These are phyloP conservation scores for Copidosoma floridanum DNA, from an alignment of 1,140 invertebrate genomes.

Conservation along the genomic window DNA sequence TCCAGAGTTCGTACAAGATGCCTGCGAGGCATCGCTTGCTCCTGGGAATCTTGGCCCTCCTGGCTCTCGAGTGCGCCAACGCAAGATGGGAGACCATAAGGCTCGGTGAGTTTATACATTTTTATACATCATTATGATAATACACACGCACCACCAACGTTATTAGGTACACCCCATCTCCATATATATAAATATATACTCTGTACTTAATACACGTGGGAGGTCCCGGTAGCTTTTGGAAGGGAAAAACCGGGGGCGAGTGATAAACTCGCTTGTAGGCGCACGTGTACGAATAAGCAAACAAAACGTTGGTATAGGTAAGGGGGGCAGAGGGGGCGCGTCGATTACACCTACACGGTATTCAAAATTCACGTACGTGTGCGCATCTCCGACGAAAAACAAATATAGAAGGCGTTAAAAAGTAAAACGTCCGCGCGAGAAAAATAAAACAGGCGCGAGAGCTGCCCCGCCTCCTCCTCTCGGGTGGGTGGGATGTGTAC, in stretches of 20 bases:
- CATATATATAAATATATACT: neutral
- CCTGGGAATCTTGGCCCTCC: slow-evolving; percentile 31
- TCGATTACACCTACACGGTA: too few species aligned
- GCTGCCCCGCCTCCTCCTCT: too few species aligned
- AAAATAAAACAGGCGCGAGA: neutral
- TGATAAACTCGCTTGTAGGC: too few species aligned
- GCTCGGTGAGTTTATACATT: slow-evolving; percentile 40
- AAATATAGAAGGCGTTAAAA: slow-evolving; percentile 6
- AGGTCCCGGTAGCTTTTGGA: neutral
- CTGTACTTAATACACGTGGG: neutral
- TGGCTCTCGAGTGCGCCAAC: slow-evolving; percentile 29
- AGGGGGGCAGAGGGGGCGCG: too few species aligned
- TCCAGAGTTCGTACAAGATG: slow-evolving; percentile 39
- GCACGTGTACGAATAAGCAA: neutral
- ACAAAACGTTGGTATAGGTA: neutral
- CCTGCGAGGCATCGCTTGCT: slow-evolving; percentile 36
- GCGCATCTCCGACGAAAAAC: neutral
- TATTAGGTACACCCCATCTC: too few species aligned
- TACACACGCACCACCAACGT: neutral
- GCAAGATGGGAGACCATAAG: slow-evolving; percentile 31
- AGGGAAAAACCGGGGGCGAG: too few species aligned
- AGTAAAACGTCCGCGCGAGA: neutral
- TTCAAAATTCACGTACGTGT: too few species aligned
- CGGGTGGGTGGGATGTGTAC: too few species aligned
- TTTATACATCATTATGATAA: too few species aligned